Evolutionary conservation across 1,140 invertebrate species (phyloP).

Genomic region (Berghia stephanieae): DNA sequence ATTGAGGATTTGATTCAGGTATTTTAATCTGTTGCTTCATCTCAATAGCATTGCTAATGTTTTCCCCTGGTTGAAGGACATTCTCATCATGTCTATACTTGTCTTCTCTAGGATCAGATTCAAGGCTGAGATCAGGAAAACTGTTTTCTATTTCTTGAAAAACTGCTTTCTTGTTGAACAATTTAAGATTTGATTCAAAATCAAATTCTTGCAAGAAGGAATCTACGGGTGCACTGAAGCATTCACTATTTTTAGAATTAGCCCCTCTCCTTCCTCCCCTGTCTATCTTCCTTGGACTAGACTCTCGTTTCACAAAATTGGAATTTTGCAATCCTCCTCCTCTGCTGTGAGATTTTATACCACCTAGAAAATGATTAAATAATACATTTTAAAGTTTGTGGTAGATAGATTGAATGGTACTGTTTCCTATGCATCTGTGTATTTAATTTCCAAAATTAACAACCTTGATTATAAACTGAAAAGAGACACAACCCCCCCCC

Average conservation of each 20-base stretch:
- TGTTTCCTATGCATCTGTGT: too few relatives aligned
- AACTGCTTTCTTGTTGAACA: conserved; percentile 83
- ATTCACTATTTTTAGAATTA: conserved; percentile 50
- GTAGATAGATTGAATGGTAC: too few relatives aligned
- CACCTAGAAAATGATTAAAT: too few relatives aligned
- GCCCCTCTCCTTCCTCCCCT: conserved; percentile 26
- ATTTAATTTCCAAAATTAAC: too few relatives aligned
- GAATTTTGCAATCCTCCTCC: too few relatives aligned
- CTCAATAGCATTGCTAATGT: conserved; percentile 73
- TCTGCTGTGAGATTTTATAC: too few relatives aligned
- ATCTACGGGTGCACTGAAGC: conserved; percentile 72
- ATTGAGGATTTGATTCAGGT: conserved; percentile 72
- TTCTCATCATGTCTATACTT: conserved; percentile 86
- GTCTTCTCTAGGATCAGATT: conserved; percentile 42
- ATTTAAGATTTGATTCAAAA: conserved; percentile 92
- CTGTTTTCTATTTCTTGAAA: conserved; percentile 77
- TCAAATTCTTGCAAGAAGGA: conserved; percentile 81
- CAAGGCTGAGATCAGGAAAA: conserved; percentile 39
- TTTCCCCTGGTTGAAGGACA: conserved; percentile 74
- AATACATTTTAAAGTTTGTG: too few relatives aligned
- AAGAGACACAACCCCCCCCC: too few relatives aligned
- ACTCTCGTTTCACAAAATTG: too few relatives aligned
- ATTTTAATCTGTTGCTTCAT: conserved; percentile 78
- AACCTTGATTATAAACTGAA: too few relatives aligned
- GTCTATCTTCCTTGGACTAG: conserved; percentile 31